Evolutionary conservation across 2,888 invertebrate genomes (phyloP), one percentile per base, ranked within the genome.

Genomic region (Euplexia lucipara): DNA sequence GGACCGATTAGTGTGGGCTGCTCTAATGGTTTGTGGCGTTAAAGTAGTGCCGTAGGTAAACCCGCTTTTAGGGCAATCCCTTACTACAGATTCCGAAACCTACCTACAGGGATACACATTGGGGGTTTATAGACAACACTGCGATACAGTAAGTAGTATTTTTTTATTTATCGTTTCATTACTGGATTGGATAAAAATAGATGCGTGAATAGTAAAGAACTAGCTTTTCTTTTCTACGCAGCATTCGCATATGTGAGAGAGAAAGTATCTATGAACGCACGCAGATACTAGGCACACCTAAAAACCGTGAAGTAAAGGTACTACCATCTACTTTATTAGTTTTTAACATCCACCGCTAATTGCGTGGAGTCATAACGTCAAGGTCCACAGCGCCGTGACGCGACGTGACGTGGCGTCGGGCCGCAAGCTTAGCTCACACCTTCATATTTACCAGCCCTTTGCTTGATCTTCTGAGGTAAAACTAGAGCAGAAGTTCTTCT

Each of bases 11-110:
- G 65, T 76, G 65, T 47, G 77, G 73, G 35, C 47, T 57, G 3
- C 47, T 57, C 64, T 76, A 76, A 73, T 76, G 77, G 77, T 52
- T 70, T 73, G 72, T 51, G 71, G 65, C 52, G 63, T 51, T 72
- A 75, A 54, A 76, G 71, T 75, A 58, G 57, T 75, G 52, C 70
- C 53, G 57, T 54, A 63, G 45, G 70, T 42, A 69, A 69, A 44
- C 69, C 49, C 41, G 47, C 53, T 45, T 54, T 54, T 58, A 69
- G 20, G 32, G 42, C 59, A 37, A 65, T 49, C 73, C 54, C 54
- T 30, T 44, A 39, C 65, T 44, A 42, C 48, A 18, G 72, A 71
- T 39, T 48, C 32, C 1, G n/a, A n/a, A n/a, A n/a, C 16, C 14
- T 26, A 34, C 18, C 9, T 34, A 49, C 2, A 14, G 14, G 22